Percentiles rank a stretch among this genome's conserved stretches.
phyloP scores from a whole-genome alignment of 1,140 invertebrate species.

The Heterodera carotae region DNA sequence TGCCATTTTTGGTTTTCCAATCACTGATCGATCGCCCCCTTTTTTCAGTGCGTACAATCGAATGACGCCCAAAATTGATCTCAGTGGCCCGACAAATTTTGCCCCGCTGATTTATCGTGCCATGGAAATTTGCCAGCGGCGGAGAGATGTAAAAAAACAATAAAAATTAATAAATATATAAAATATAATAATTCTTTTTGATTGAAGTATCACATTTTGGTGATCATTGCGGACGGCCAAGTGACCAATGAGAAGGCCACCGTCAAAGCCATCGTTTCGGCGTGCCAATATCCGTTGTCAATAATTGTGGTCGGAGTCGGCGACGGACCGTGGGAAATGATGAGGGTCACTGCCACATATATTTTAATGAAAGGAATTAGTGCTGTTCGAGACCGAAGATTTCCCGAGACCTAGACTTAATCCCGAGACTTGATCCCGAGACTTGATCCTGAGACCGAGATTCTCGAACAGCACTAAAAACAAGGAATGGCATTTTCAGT shows the following conservation, averaged over 20 bases:
- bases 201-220: conserved; percentile 69
- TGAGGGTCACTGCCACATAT: conserved; percentile 66
- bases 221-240: conserved; percentile 70
- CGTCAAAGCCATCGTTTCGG: conserved; percentile 69
- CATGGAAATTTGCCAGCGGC: conserved; percentile 67
- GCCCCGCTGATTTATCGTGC: conserved; percentile 69
- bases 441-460: too few relatives aligned
- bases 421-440: too few relatives aligned
- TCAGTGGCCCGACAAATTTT: conserved; percentile 68
- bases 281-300: conserved; percentile 69
- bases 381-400: too few relatives aligned
- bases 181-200: conserved; percentile 15
- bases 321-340: conserved; percentile 70
- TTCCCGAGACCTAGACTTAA: too few relatives aligned
- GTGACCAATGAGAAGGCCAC: conserved; percentile 68
- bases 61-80: conserved; percentile 64
- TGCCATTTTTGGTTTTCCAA: too few relatives aligned
- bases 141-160: conserved; percentile 51
- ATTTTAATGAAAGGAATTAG: too few relatives aligned
- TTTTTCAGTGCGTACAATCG: conserved; percentile 61
- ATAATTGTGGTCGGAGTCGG: conserved; percentile 72
- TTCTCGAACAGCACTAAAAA: too few relatives aligned
- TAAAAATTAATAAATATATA: not conserved
- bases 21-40: not conserved
- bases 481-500: too few relatives aligned